phyloP scores from a whole-genome alignment of 2,113 vertebrate species.

The Elgaria multicarinata region DNA sequence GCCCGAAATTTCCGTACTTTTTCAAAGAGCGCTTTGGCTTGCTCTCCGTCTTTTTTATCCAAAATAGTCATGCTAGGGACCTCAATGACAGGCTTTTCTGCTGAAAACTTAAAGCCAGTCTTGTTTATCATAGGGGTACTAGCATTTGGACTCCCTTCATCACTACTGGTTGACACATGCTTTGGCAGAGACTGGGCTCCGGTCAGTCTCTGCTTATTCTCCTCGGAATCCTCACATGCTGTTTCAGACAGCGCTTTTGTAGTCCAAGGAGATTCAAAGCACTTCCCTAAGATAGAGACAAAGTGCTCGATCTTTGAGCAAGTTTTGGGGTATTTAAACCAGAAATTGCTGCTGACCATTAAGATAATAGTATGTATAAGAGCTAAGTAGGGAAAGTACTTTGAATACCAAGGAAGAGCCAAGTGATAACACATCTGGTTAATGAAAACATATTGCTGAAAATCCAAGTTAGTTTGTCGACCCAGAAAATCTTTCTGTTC shows the following conservation, averaged over 20 bases:
- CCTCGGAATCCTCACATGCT: conserved; percentile 95
- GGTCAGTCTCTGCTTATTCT: conserved; percentile 94
- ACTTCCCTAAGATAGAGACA: conserved; percentile 96
- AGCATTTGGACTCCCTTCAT: conserved; percentile 94
- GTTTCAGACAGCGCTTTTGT: conserved; percentile 98
- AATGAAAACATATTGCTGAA: conserved; percentile 99
- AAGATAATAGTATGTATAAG: conserved; percentile 97
- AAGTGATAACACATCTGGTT: conserved; percentile 99
- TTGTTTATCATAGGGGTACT: conserved; percentile 91
- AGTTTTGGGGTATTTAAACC: conserved; percentile 99
- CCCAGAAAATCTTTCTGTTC: conserved; percentile 83
- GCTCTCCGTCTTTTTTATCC: conserved; percentile 98
- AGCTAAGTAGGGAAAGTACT: conserved; percentile 98
- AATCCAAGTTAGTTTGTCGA: conserved; percentile 94
- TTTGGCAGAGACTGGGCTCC: conserved; percentile 90
- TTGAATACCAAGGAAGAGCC: conserved; percentile 98
- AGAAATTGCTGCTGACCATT: conserved; percentile 99
- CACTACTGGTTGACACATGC: conserved; percentile 95
- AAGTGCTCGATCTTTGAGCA: conserved; percentile 99
- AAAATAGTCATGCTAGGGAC: conserved; percentile 95
- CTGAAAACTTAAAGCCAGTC: conserved; percentile 92
- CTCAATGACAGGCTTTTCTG: conserved; percentile 92
- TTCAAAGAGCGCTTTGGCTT: conserved; percentile 97
- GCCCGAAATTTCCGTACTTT: conserved; percentile 96
- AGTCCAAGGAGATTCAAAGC: conserved; percentile 98